Evolutionary conservation across 2,888 invertebrate species (phyloP).

Genomic region (Cylindroiulus punctatus): DNA sequence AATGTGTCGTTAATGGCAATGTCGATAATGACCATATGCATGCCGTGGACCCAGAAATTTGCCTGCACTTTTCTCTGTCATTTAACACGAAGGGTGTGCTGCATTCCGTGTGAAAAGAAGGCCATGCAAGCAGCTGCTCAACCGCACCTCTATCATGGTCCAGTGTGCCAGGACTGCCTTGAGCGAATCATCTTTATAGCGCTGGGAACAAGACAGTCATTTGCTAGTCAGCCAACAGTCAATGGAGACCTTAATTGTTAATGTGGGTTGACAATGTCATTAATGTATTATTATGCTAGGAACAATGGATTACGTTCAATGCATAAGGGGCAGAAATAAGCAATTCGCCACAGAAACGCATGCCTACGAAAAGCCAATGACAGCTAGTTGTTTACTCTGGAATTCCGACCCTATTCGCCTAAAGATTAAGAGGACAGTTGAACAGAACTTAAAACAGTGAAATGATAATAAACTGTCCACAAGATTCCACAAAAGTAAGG

Average conservation of each 20-base stretch:
- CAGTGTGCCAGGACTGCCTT: background rate
- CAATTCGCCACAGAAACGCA: background rate
- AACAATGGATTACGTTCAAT: background rate
- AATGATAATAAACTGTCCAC: no score
- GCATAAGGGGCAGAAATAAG: background rate
- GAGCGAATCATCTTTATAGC: background rate
- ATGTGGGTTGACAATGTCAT: constrained; percentile 35
- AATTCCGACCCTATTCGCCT: no score
- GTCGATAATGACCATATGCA: constrained; percentile 43
- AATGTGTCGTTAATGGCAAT: constrained; percentile 36
- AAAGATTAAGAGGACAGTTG: no score
- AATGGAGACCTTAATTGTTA: constrained; percentile 32
- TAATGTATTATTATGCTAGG: constrained; percentile 15
- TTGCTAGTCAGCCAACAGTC: constrained; percentile 20
- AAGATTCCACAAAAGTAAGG: no score
- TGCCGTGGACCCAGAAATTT: constrained; percentile 29
- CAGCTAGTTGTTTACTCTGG: background rate
- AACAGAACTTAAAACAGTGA: no score
- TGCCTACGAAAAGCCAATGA: background rate
- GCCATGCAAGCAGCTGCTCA: constrained; percentile 2
- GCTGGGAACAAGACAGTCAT: background rate
- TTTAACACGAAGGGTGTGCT: constrained; percentile 43
- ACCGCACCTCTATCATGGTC: background rate
- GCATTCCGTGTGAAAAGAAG: constrained; percentile 1
- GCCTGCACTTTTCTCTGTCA: constrained; percentile 41